These are phyloP conservation scores for Astreopora myriophthalma DNA, from an alignment of 64 coral and sea anemone species.

Conservation along the genomic window DNA sequence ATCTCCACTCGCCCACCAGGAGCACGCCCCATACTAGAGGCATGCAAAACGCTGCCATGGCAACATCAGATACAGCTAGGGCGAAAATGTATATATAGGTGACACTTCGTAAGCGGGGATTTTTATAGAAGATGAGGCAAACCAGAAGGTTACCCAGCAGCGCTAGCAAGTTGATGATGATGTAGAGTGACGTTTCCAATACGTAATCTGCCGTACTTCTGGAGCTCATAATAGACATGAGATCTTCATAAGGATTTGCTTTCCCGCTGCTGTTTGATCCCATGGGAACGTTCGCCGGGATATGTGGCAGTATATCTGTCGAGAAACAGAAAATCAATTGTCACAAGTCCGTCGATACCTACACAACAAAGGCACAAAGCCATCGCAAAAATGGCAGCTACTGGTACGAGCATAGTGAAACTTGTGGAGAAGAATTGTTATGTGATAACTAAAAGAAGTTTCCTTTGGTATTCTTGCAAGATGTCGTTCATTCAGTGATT, in stretches of 20 bases:
- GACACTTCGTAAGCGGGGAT: slow-evolving; percentile 1
- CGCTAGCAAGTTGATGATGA: slow-evolving; percentile 10
- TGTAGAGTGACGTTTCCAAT: background rate
- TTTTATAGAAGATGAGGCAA: slow-evolving; percentile 38
- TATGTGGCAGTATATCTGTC: background rate
- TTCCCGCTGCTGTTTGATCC: background rate
- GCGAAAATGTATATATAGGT: slow-evolving; percentile 44
- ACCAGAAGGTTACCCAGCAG: slow-evolving; percentile 59
- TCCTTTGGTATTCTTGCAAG: too few relatives aligned
- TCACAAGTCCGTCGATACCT: too few relatives aligned
- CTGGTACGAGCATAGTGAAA: too few relatives aligned
- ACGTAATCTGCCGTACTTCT: background rate
- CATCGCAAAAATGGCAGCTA: too few relatives aligned
- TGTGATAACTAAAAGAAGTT: too few relatives aligned
- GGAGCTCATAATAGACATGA: background rate
- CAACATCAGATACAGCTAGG: slow-evolving; percentile 43
- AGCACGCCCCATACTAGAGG: slow-evolving; percentile 33
- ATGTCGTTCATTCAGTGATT: too few relatives aligned
- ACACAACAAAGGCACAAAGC: too few relatives aligned
- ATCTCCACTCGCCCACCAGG: slow-evolving; percentile 30
- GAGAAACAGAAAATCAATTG: background rate
- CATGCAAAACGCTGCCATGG: slow-evolving; percentile 19
- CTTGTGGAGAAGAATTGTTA: too few relatives aligned
- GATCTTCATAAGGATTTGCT: background rate
- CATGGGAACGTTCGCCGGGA: background rate